Evolutionary conservation across 2,113 vertebrate species (phyloP).

Genomic region (Aptenodytes forsteri): DNA sequence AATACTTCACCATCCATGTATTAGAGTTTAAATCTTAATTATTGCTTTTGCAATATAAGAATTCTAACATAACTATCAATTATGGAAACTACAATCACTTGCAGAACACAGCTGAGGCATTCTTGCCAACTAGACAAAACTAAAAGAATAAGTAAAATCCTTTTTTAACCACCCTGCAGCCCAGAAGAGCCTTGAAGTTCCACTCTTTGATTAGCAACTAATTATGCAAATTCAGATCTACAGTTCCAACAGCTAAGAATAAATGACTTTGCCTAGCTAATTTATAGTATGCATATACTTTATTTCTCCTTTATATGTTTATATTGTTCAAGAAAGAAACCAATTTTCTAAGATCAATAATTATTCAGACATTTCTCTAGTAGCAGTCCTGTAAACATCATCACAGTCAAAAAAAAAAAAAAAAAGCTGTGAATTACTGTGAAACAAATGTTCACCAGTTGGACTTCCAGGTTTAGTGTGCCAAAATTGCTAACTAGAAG

Average conservation of each 20-base stretch:
- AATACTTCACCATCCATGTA: conserved; percentile 11
- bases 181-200: background rate
- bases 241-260: background rate
- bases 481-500: conserved; percentile 13
- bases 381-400: background rate
- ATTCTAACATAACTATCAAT: conserved; percentile 41
- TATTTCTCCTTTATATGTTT: background rate
- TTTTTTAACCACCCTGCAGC: background rate
- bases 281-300: background rate
- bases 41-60: conserved; percentile 50
- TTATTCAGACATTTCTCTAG: background rate
- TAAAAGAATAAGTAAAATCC: background rate
- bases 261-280: background rate
- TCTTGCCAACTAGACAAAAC: conserved; percentile 28
- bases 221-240: conserved; percentile 13
- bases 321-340: background rate
- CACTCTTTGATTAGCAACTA: background rate
- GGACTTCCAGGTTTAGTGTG: conserved; percentile 4
- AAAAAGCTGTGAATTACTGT: background rate
- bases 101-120: background rate
- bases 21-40: conserved; percentile 48
- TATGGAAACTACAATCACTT: conserved; percentile 30
- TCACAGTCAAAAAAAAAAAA: background rate
- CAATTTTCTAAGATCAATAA: background rate
- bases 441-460: background rate